Evolutionary conservation across 2,113 vertebrate genomes (phyloP).

Genomic region (Laticauda colubrina): DNA sequence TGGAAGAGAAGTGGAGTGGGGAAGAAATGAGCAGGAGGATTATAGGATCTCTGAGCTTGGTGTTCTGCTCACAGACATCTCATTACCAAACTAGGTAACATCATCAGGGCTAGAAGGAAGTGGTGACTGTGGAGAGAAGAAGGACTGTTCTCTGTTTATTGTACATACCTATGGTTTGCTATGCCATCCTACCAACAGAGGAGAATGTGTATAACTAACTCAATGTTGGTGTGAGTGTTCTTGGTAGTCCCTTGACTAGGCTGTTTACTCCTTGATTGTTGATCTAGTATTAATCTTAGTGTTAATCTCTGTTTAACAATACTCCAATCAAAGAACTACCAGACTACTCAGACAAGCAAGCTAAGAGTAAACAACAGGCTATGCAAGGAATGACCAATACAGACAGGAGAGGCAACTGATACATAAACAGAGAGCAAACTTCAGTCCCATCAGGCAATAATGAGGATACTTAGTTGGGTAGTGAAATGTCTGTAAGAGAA

Average conservation of each 20-base stretch:
- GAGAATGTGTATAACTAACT: no score
- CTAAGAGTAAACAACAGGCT: neutral
- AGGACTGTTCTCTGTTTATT: no score
- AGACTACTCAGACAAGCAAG: neutral
- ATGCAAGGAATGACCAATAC: neutral
- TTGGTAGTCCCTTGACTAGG: neutral
- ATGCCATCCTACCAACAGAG: no score
- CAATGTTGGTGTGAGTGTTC: neutral
- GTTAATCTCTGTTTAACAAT: neutral
- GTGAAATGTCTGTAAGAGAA: neutral
- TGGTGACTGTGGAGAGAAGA: no score
- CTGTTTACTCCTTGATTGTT: neutral
- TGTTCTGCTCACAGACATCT: no score
- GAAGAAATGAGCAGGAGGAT: no score
- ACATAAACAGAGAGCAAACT: neutral
- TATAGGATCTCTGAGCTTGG: no score
- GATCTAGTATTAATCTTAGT: neutral
- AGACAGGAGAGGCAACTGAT: neutral
- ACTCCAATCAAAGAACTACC: no score
- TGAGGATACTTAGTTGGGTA: neutral
- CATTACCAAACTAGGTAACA: no score
- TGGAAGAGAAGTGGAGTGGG: no score
- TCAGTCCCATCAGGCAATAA: neutral
- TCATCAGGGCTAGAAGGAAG: no score
- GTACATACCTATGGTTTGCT: no score